These are phyloP conservation scores for Scartelaos histophorus DNA, from an alignment of 2,113 vertebrate genomes.

Conservation along the genomic window DNA sequence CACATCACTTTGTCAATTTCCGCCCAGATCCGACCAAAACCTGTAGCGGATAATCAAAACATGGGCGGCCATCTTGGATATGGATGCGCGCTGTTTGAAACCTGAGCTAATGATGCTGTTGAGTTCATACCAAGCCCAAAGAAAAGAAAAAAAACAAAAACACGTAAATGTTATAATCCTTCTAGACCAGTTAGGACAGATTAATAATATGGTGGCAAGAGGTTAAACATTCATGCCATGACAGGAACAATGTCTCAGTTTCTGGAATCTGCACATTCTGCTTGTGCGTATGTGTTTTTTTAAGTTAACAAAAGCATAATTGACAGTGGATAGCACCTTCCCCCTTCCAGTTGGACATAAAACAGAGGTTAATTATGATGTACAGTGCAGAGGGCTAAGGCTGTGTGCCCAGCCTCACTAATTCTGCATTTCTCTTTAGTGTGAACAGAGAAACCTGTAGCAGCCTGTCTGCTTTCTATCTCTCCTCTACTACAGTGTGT, in stretches of 20 bases:
- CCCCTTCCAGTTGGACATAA: neutral
- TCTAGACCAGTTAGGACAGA: no score
- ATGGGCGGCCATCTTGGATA: neutral
- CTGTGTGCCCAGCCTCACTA: constrained; percentile 6
- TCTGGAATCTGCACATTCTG: no score
- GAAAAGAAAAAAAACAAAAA: neutral
- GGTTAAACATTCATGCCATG: neutral
- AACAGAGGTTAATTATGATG: neutral
- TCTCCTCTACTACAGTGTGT: constrained; percentile 22
- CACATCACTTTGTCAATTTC: constrained; percentile 48
- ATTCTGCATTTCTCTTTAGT: constrained; percentile 17
- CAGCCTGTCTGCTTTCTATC: constrained; percentile 51
- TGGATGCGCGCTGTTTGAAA: neutral
- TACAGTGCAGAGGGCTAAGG: neutral
- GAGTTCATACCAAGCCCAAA: neutral
- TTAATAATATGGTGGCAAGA: no score
- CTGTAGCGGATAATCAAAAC: constrained; percentile 6
- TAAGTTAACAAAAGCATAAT: no score
- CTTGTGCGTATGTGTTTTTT: no score
- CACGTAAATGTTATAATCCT: no score
- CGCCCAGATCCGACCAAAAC: constrained; percentile 24
- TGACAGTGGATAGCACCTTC: neutral
- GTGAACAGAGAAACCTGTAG: constrained; percentile 51
- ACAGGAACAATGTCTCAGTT: neutral
- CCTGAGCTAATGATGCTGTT: neutral